phyloP scores from a whole-genome alignment of 2,888 invertebrate genomes.

The Panorpa germanica region DNA sequence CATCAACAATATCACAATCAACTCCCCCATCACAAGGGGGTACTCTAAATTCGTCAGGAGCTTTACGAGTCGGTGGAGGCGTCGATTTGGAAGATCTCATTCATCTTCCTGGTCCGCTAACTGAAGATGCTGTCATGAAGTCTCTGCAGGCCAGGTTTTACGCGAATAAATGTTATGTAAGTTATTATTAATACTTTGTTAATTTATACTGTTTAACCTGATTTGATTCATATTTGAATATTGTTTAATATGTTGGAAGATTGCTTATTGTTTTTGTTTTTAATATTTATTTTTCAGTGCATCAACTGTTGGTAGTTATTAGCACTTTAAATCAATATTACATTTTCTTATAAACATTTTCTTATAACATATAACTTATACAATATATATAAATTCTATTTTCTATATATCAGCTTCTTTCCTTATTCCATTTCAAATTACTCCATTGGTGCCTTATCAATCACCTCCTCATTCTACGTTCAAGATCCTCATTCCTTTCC shows the following conservation, averaged over 20 bases:
- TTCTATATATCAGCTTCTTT: no score
- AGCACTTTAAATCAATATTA: not conserved
- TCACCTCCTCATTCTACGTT: no score
- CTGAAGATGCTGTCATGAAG: slow-evolving; percentile 84
- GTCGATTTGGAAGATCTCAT: slow-evolving; percentile 79
- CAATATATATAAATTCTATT: no score
- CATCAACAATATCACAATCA: no score
- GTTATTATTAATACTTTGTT: slow-evolving; percentile 27
- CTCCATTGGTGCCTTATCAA: no score
- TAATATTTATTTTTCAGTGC: not conserved
- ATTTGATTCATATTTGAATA: slow-evolving; percentile 1
- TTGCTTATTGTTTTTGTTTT: not conserved
- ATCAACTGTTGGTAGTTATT: not conserved
- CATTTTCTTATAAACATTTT: not conserved
- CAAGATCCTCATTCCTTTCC: no score
- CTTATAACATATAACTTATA: no score
- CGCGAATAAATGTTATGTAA: slow-evolving; percentile 73
- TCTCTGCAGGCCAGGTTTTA: slow-evolving; percentile 80
- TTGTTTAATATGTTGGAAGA: not conserved
- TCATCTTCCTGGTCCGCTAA: slow-evolving; percentile 79
- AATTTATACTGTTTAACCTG: no score
- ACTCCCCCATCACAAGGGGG: no score
- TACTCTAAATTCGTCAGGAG: no score
- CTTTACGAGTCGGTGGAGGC: no score
- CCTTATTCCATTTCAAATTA: no score